Conservation (phyloP, 2,797 vertebrate genomes). For the Erpetoichthys calabaricus region DNA sequence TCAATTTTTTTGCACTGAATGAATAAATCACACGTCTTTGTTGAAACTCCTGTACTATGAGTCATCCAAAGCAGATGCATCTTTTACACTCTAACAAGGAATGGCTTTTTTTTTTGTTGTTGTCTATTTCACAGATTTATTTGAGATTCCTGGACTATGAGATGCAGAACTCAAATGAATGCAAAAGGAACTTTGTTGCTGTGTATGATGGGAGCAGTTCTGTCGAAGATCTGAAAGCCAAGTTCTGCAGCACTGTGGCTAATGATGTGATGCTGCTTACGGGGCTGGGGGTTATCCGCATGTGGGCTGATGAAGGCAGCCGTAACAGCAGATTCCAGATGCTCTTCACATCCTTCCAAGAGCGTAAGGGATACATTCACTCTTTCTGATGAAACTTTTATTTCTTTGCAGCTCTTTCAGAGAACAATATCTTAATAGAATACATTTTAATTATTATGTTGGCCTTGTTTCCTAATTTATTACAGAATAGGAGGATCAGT, state of each 20-base stretch:
- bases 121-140: constrained; percentile 67
- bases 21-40: no score
- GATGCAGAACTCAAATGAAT: constrained; percentile 97
- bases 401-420: not conserved
- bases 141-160: constrained; percentile 94
- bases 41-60: no score
- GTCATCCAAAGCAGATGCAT: no score
- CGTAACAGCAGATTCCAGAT: constrained; percentile 87
- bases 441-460: no score
- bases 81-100: no score
- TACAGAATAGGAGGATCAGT: no score
- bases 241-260: constrained; percentile 96
- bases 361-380: constrained; percentile 63
- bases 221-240: constrained; percentile 87
- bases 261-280: constrained; percentile 91
- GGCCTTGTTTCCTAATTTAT: no score
- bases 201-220: constrained; percentile 93
- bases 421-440: not conserved
- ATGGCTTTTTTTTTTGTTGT: no score
- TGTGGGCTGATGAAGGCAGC: constrained; percentile 96
- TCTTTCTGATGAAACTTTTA: no score
- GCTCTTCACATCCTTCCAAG: constrained; percentile 96
- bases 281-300: constrained; percentile 81
- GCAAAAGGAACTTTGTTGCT: constrained; percentile 94
- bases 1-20: no score